Base-by-base conservation (phyloP, 2,113 vertebrate genomes). In the Notothenia coriiceps region DNA sequence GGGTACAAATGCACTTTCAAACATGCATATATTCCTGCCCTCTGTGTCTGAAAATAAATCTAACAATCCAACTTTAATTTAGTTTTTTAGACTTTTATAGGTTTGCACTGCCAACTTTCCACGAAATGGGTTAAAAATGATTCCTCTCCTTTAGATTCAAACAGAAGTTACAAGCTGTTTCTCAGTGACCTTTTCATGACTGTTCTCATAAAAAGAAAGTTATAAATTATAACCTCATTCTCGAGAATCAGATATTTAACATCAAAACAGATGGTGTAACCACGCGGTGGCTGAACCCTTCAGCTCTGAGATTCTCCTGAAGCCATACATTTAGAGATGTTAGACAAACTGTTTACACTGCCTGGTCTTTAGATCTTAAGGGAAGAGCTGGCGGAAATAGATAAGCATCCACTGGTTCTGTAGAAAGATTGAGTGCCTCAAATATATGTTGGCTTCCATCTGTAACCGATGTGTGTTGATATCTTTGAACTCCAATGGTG, bases 241-340 rank as follows among this genome's bases (percentile, higher is more conserved):
- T 50, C 0, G 10, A 68, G 40, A 72, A 75, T 85, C 71, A 2
- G 51, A 82, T 84, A 57, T 66, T 81, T 67, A 40, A 47, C 78
- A 80, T 78, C 72, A 80, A 76, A 80, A 84, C 86, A 89, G 67
- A 86, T 90, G 86, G 67, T 9, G 25, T 2, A 78, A 79, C 83
- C 79, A 35, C 71, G 64, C 60, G 63, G 85, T 55, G 54, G 71
- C 79, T 79, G 73, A 79, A 70, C 57, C 61, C 73, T 50, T 77
- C 77, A 78, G 80, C 82, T 81, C 70, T 35, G 70, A 79, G 69
- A 61, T 72, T 77, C 83, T 88, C 79, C 60, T 62, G 75, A 79
- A 90, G 86, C 86, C 81, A 73, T 70, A 84, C 46, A 85, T 88
- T 74, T 87, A 89, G 83, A 91, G 83, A 91, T 89, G 88, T 86